phyloP scores from a whole-genome alignment of 37 sponge, comb jelly and placozoan genomes.

The Halisarca cf. caerulea region DNA sequence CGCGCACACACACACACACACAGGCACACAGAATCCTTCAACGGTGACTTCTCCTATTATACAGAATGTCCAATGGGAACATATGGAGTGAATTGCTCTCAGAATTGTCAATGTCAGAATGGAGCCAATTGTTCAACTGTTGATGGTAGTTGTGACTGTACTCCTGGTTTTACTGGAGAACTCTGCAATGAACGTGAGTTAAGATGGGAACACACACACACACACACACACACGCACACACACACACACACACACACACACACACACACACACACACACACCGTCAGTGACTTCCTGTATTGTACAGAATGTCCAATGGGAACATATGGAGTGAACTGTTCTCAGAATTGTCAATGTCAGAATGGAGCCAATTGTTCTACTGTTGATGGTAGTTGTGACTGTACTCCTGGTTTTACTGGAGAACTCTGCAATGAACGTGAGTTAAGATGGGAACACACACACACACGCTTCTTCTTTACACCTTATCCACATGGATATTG shows the following conservation, averaged over 20 bases:
- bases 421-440: background rate
- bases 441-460: background rate
- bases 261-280: background rate
- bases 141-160: slow-evolving; percentile 11
- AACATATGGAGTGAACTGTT: background rate
- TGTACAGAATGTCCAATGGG: slow-evolving; percentile 10
- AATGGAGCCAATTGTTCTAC: too few relatives aligned
- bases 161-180: slow-evolving; percentile 24
- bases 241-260: too few relatives aligned
- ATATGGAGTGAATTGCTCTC: background rate
- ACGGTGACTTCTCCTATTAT: background rate
- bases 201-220: background rate
- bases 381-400: slow-evolving; percentile 7
- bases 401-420: slow-evolving; percentile 25
- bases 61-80: slow-evolving; percentile 5
- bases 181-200: slow-evolving; percentile 11
- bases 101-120: slow-evolving; percentile 23
- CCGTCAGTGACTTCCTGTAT: background rate
- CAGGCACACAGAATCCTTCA: background rate
- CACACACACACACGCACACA: background rate
- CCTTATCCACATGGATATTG: too few relatives aligned
- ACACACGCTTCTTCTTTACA: too few relatives aligned
- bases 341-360: background rate
- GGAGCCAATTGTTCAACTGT: background rate
- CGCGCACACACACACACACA: background rate